Evolutionary conservation across 2,113 vertebrate species (phyloP).

Genomic region (Epinephelus lanceolatus): DNA sequence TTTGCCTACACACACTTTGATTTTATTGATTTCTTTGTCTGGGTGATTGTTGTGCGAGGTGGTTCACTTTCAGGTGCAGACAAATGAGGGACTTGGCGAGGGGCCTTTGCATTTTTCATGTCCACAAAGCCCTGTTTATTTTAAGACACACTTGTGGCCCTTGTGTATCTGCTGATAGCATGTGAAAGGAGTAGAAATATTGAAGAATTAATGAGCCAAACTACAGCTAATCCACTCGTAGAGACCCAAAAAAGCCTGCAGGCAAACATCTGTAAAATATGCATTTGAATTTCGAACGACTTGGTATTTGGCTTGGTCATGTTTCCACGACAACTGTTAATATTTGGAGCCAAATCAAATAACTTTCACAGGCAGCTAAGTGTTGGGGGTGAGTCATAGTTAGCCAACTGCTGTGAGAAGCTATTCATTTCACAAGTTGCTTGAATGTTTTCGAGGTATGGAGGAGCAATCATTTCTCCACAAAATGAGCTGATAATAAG

Average conservation of each 20-base stretch:
- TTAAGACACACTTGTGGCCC: background rate
- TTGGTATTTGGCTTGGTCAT: conserved; percentile 15
- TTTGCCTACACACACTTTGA: conserved; percentile 39
- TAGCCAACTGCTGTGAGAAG: conserved; percentile 44
- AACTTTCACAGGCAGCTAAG: conserved; percentile 38
- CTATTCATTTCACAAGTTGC: conserved; percentile 34
- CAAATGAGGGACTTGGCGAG: background rate
- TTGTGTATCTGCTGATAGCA: background rate
- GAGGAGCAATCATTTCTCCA: conserved; percentile 1
- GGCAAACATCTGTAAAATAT: conserved; percentile 20
- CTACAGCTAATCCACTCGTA: background rate
- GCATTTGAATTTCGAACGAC: background rate
- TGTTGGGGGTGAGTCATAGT: conserved; percentile 54
- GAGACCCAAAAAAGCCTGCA: background rate
- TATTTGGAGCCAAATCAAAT: conserved; percentile 31
- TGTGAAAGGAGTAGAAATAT: background rate
- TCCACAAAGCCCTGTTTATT: background rate
- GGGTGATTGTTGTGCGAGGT: background rate
- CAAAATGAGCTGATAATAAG: conserved; percentile 13
- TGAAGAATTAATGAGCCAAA: background rate
- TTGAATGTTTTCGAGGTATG: background rate
- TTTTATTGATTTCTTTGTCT: conserved; percentile 43
- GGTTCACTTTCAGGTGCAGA: conserved; percentile 6
- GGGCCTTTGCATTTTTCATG: background rate
- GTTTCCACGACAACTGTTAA: conserved; percentile 35